Evolutionary conservation across 2,113 vertebrate genomes (phyloP).

Genomic region (Gavialis gangeticus): DNA sequence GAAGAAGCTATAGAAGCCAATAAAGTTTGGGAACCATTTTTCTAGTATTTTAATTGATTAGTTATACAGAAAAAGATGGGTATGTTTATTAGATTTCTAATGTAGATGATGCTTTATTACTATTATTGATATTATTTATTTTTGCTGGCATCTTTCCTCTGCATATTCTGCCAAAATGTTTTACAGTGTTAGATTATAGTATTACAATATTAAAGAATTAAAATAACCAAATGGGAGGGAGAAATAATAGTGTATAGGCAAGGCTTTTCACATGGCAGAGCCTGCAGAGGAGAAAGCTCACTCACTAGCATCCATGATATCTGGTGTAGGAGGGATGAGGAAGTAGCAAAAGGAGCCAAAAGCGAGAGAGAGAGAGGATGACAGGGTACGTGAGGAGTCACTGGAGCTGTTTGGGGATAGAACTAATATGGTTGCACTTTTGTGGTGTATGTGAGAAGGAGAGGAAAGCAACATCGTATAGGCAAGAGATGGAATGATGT

Average conservation of each 20-base stretch:
- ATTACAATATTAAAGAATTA: not conserved
- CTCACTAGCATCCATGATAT: not conserved
- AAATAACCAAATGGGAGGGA: not conserved
- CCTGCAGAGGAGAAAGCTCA: not conserved
- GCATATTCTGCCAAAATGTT: not conserved
- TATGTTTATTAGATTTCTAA: constrained; percentile 38
- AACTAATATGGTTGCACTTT: too few relatives aligned
- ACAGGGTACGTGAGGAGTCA: too few relatives aligned
- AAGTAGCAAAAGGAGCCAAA: not conserved
- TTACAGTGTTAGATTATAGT: not conserved
- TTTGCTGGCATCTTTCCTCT: not conserved
- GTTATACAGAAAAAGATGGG: constrained; percentile 37
- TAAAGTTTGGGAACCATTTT: constrained; percentile 46
- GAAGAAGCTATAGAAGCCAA: constrained; percentile 66
- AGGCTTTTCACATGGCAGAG: not conserved
- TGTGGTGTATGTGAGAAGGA: too few relatives aligned
- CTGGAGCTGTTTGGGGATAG: too few relatives aligned
- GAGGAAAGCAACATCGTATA: too few relatives aligned
- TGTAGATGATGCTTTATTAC: constrained; percentile 23
- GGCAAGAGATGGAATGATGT: too few relatives aligned
- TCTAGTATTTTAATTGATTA: constrained; percentile 58
- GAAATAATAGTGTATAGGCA: not conserved
- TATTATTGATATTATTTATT: not conserved
- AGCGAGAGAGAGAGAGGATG: not conserved
- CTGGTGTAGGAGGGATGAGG: not conserved